Evolutionary conservation across 2,888 invertebrate species (phyloP).

Genomic region (Priocnemis perturbator): DNA sequence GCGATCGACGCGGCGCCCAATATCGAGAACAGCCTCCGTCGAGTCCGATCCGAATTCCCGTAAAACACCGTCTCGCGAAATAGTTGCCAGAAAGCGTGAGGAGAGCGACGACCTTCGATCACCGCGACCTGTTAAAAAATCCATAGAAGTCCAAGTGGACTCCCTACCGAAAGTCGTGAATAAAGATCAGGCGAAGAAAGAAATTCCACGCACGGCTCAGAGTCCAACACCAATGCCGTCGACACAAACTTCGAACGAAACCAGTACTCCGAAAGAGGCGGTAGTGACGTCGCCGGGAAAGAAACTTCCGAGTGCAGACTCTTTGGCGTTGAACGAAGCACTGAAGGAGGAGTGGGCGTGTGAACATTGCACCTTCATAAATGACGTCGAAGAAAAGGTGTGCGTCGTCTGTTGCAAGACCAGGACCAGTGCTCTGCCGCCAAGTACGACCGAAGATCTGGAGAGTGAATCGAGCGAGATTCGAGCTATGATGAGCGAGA

Average conservation of each 20-base stretch:
- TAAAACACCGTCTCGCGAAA: constrained; percentile 36
- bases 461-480: constrained; percentile 38
- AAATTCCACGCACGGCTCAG: neutral
- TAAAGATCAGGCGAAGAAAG: constrained; percentile 10
- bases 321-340: constrained; percentile 31
- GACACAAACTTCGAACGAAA: neutral
- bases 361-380: constrained; percentile 93
- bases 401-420: constrained; percentile 93
- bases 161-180: constrained; percentile 7
- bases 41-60: constrained; percentile 36
- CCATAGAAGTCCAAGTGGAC: constrained; percentile 9
- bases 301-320: neutral
- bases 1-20: constrained; percentile 14
- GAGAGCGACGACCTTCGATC: constrained; percentile 13
- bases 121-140: constrained; percentile 13
- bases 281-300: neutral
- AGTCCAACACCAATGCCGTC: constrained; percentile 7
- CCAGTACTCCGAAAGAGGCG: neutral
- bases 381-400: constrained; percentile 86
- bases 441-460: constrained; percentile 30
- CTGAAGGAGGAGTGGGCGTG: constrained; percentile 84
- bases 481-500: constrained; percentile 24
- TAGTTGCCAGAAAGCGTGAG: neutral
- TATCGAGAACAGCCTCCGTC: constrained; percentile 34
- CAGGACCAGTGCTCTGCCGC: constrained; percentile 66